Evolutionary conservation across 2,797 vertebrate genomes (phyloP).

Genomic region (Coluber constrictor): DNA sequence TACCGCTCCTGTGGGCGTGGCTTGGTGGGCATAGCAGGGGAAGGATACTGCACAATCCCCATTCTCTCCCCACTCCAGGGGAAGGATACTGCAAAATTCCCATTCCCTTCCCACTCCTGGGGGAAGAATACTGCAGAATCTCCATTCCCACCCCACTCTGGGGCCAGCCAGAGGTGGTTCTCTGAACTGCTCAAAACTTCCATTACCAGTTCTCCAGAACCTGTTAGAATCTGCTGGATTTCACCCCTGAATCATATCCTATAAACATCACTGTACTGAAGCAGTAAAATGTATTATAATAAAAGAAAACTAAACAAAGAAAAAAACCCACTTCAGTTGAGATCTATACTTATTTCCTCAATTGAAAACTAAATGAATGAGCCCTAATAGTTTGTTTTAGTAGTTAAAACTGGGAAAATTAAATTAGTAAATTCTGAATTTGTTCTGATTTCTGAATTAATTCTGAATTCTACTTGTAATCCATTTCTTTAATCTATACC

Average conservation of each 20-base stretch:
- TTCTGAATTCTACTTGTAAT: not conserved
- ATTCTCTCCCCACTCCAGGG: too few species aligned
- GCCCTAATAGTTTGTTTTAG: not conserved
- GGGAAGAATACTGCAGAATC: too few species aligned
- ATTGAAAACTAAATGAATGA: not conserved
- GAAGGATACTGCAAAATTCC: too few species aligned
- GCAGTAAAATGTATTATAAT: not conserved
- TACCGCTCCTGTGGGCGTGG: too few species aligned
- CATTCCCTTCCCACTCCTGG: too few species aligned
- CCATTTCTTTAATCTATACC: not conserved
- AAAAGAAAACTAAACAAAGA: not conserved
- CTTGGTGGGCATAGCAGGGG: too few species aligned
- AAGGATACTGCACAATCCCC: too few species aligned
- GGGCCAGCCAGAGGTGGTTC: too few species aligned
- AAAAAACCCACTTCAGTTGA: not conserved
- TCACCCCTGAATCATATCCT: not conserved
- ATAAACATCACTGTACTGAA: not conserved
- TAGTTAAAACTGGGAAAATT: not conserved
- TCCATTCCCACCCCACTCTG: too few species aligned
- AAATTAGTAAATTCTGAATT: not conserved
- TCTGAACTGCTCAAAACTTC: too few species aligned
- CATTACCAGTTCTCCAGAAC: too few species aligned
- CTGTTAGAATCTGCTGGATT: too few species aligned
- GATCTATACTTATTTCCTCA: not conserved
- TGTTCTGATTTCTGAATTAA: not conserved